Conservation (phyloP, 35 echinoderm and acorn worm genomes). For the Patiria miniata region DNA sequence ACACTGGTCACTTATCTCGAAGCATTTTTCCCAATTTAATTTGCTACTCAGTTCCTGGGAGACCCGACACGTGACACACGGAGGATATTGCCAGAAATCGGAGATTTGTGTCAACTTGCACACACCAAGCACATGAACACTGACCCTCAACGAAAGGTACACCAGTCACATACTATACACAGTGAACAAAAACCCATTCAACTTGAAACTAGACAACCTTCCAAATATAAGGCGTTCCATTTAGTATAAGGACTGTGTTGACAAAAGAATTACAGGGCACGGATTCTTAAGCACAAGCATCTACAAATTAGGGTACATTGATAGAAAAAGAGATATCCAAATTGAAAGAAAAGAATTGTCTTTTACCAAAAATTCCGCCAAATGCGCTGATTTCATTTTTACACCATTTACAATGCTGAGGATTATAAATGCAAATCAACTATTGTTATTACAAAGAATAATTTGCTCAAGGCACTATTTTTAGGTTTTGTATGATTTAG, state of each 20-base stretch:
- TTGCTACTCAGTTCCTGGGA: too few relatives aligned
- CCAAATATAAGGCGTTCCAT: neutral
- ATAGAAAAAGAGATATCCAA: neutral
- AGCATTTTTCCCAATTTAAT: too few relatives aligned
- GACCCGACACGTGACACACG: too few relatives aligned
- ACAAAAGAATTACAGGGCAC: neutral
- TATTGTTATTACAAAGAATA: conserved; percentile 18
- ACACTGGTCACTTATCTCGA: too few relatives aligned
- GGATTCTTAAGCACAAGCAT: neutral
- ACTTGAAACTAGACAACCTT: neutral
- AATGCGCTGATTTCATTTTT: conserved; percentile 16
- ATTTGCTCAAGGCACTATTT: conserved; percentile 28
- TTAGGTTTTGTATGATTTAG: neutral
- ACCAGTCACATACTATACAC: too few relatives aligned
- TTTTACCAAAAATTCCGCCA: conserved; percentile 25
- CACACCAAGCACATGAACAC: too few relatives aligned
- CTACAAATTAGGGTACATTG: neutral
- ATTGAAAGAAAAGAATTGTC: neutral
- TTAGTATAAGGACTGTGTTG: neutral
- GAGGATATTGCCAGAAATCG: too few relatives aligned
- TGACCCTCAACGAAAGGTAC: too few relatives aligned
- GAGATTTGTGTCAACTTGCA: too few relatives aligned
- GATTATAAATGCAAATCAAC: conserved; percentile 17
- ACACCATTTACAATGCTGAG: conserved; percentile 22
- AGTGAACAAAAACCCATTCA: neutral